phyloP scores from a whole-genome alignment of 2,113 vertebrate genomes.

The Amazona guildingii region DNA sequence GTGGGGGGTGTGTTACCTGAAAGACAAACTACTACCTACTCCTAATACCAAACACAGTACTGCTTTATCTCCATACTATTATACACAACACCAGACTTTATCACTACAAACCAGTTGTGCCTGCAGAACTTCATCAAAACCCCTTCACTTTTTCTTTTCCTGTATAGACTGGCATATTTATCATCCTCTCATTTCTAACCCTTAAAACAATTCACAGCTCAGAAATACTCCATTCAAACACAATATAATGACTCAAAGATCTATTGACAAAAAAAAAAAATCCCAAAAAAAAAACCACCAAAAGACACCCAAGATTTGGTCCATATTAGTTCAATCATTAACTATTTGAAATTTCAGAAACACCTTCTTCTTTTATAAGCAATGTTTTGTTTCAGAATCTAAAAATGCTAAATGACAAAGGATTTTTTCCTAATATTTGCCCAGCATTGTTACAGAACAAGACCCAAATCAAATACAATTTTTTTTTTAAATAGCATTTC shows the following conservation, averaged over 20 bases:
- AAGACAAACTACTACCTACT: neutral
- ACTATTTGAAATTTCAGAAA: neutral
- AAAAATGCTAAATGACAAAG: neutral
- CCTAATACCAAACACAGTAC: neutral
- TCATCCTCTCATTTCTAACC: neutral
- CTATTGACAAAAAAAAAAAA: neutral
- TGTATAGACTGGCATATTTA: neutral
- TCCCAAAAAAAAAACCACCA: neutral
- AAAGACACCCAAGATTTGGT: neutral
- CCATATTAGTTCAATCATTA: neutral
- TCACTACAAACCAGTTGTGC: neutral
- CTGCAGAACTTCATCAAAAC: neutral
- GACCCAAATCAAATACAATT: neutral
- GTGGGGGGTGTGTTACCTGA: neutral
- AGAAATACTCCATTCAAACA: neutral
- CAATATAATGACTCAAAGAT: neutral
- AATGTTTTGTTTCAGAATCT: neutral
- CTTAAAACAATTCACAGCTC: neutral
- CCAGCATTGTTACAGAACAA: neutral
- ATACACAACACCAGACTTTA: neutral
- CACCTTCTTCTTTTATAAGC: neutral
- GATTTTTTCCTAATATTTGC: neutral
- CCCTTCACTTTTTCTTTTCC: neutral
- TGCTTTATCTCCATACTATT: neutral
- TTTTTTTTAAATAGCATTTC: neutral